phyloP scores from a whole-genome alignment of 1,140 invertebrate species.

The Periplaneta americana region DNA sequence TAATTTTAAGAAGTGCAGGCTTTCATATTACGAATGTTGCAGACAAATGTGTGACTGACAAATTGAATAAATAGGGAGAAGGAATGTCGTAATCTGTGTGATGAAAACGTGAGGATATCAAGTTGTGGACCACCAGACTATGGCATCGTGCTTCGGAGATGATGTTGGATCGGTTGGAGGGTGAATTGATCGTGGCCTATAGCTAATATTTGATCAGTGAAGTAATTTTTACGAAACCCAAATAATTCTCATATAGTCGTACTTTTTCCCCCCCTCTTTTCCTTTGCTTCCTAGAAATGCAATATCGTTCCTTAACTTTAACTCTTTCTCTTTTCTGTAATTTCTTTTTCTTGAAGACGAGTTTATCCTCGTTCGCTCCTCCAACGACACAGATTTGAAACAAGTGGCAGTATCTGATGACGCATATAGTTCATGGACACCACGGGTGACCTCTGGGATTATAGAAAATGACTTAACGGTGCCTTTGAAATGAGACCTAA shows the following conservation, averaged over 20 bases:
- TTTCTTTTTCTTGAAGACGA: neutral
- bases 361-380: neutral
- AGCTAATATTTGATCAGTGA: neutral
- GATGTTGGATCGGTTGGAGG: neutral
- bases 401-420: neutral
- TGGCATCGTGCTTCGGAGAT: neutral
- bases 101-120: neutral
- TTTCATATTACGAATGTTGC: no score
- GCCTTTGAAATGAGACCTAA: no score
- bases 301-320: neutral
- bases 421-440: neutral
- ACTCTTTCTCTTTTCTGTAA: neutral
- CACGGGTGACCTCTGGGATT: neutral
- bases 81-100: no score
- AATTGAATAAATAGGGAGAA: no score
- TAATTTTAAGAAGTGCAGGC: no score
- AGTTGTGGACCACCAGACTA: neutral
- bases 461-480: no score
- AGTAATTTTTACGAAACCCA: neutral
- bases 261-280: neutral
- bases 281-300: neutral
- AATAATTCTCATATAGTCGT: neutral
- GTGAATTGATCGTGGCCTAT: neutral
- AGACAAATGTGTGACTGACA: no score
- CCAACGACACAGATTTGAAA: neutral